Base-by-base conservation (phyloP, 2,888 invertebrate genomes). In the Pelosia muscerda region DNA sequence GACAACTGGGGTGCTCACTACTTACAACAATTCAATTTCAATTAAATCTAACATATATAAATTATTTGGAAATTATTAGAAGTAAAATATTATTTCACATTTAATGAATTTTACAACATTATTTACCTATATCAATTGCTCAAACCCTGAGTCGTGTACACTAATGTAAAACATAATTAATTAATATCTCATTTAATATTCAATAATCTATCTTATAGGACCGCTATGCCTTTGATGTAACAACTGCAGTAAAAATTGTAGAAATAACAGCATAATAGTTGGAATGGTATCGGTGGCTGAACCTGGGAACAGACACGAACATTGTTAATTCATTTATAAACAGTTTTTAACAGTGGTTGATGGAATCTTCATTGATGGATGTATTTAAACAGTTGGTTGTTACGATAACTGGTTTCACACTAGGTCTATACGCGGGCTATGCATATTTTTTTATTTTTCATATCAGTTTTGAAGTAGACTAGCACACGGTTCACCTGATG, bases 171-270 rank as follows among this genome's bases (percentile, higher is more conserved):
- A 75, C 70, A 56, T 76, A 71, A 72, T 74, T 70, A 65, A 72
- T 73, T 68, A 59, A 49, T 57, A 60, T 66, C n/a, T 38, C 49
- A 9, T 73, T 72, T 66, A 58, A 31, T 9, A 53, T 69, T 11
- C 83, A 55, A 68, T 85, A 92, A 89, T 3, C 92, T 94, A 94
- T 91, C 94, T 94, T 81, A 94, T 89, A 19, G 91, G 86, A 61
- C 90, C 92, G 2, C 89, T 88, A 69, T 88, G 91, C 70, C 88
- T 90, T 71, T 90, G 88, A 81, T 93, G 77, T 63, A 92, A 75
- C 69, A 92, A 87, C 78, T 93, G 90, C 76, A 94, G 75, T 59
- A 89, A 86, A 61, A 92, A 76, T 80, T 93, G 93, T 38, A 93
- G 77, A 31, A 92, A 63, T 69, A 94, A 74, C 22, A 93, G 90